Percentiles rank a stretch among this genome's conserved stretches.
Conservation (phyloP, 1,140 invertebrate species). For the Aricia agestis region DNA sequence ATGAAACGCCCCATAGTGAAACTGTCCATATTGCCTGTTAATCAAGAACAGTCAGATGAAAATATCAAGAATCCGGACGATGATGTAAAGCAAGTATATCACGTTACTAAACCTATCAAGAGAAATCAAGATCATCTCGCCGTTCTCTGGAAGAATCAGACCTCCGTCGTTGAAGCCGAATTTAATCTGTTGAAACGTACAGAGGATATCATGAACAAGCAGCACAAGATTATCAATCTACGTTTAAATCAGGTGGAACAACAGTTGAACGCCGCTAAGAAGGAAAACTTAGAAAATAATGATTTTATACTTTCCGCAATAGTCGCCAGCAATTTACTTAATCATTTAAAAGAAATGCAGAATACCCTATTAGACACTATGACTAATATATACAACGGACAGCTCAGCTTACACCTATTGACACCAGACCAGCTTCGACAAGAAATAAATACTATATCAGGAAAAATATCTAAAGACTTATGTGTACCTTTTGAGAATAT, state of each 20-base stretch:
- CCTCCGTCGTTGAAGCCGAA: constrained; percentile 7
- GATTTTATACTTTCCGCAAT: constrained; percentile 16
- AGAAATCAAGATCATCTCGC: constrained; percentile 17
- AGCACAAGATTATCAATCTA: constrained; percentile 17
- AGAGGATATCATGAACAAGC: constrained; percentile 11
- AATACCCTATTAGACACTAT: constrained; percentile 21
- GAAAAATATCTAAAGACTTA: constrained; percentile 24
- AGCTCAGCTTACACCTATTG: constrained; percentile 18
- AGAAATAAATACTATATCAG: constrained; percentile 19
- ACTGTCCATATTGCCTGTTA: constrained; percentile 14
- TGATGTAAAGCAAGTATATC: constrained; percentile 17
- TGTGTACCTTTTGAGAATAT: constrained; percentile 20
- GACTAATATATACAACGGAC: constrained; percentile 24
- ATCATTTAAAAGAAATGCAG: constrained; percentile 20
- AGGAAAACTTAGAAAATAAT: background rate
- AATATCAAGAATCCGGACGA: background rate
- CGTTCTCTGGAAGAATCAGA: constrained; percentile 5
- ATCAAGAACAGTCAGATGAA: constrained; percentile 3
- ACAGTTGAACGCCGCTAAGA: background rate
- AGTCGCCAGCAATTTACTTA: constrained; percentile 20
- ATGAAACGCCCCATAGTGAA: constrained; percentile 9
- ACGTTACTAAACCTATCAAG: background rate
- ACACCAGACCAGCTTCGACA: constrained; percentile 19
- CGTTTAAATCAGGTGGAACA: constrained; percentile 10
- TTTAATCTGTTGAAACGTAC: constrained; percentile 18